Conservation (phyloP, 1,140 invertebrate genomes). For the Lepidurus couesii region DNA sequence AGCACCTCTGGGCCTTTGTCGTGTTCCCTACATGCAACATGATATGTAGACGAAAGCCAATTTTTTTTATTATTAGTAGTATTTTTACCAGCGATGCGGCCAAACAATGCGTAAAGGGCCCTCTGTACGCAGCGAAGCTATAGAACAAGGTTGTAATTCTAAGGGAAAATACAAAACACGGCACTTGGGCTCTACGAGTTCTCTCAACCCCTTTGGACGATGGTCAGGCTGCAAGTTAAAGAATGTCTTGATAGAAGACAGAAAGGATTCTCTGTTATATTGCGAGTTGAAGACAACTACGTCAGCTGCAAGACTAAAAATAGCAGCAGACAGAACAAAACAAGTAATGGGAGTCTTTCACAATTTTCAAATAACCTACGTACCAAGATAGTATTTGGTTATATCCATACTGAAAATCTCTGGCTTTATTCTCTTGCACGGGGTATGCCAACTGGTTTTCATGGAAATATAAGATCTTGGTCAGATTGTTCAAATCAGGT, state of each 20-base stretch:
- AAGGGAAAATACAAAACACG: slow-evolving; percentile 62
- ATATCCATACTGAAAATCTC: slow-evolving; percentile 71
- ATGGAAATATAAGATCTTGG: slow-evolving; percentile 71
- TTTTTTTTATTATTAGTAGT: not conserved
- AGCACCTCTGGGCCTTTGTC: slow-evolving; percentile 67
- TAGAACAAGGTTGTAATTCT: slow-evolving; percentile 41
- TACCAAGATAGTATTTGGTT: slow-evolving; percentile 69
- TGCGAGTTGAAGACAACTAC: slow-evolving; percentile 65
- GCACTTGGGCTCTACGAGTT: slow-evolving; percentile 56
- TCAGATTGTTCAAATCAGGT: slow-evolving; percentile 53
- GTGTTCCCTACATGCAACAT: slow-evolving; percentile 56
- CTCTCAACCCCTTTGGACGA: slow-evolving; percentile 51
- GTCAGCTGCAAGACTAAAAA: slow-evolving; percentile 60
- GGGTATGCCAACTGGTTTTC: slow-evolving; percentile 74
- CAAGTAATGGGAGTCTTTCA: not conserved
- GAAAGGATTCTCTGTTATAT: slow-evolving; percentile 62
- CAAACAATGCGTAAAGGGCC: slow-evolving; percentile 59
- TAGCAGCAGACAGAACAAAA: not conserved
- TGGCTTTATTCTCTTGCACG: slow-evolving; percentile 56
- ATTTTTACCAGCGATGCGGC: slow-evolving; percentile 62
- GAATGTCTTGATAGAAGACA: slow-evolving; percentile 56
- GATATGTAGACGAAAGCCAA: not conserved
- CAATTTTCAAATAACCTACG: slow-evolving; percentile 35
- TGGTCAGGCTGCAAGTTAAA: slow-evolving; percentile 63
- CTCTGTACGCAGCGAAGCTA: slow-evolving; percentile 36